Base-by-base conservation (phyloP, 2,888 invertebrate genomes). In the Clivina fossor region DNA sequence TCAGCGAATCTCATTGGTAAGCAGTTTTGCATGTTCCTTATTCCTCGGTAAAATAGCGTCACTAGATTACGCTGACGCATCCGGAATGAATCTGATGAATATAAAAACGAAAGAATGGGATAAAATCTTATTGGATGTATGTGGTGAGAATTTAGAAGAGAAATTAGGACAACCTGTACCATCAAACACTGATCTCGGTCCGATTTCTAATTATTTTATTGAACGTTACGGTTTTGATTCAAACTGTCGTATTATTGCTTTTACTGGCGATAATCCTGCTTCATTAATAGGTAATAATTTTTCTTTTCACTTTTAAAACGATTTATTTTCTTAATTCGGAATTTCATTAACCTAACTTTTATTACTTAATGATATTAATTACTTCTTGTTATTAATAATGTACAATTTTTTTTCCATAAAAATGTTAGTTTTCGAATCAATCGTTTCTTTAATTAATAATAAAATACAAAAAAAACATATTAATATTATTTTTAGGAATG, bases 191-290 rank as follows among this genome's bases (percentile, higher is more conserved):
- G 76, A 82, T 58, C 73, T 95, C 59, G 96, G 95, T 0, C 64
- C 75, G 3, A 78, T 97, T 47, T 83, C 86, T 0, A 66, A 78
- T 0, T 98, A 94, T 74, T 91, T 88, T 74, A 88, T 91, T 4
- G 84, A 88, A 61, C 80, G 93, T 57, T 97, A 92, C 74, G 88
- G 90, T 11, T 94, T 98, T 74, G 80, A 81, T 60, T 73, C 84
- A 0, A 79, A 85, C 9, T 97, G 97, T 70, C 78, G 81, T 65
- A 82, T 98, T 2, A 78, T 92, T 2, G 88, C 93, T 0, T 96
- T 94, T 72, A 96, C 96, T 0, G 98, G 98, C 0, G 97, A 98
- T 72, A 98, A 98, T 79, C 90, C 93, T 18, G 87, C 91, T 1
- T 89, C 92, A 1, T 74, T 93, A 16, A 84, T 88, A 60, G 91